A percentile compares a stretch with the other conserved stretches of the same genome.
These are phyloP conservation scores for Echeneis naucrates DNA, from an alignment of 2,797 vertebrate genomes.

Conservation along the genomic window DNA sequence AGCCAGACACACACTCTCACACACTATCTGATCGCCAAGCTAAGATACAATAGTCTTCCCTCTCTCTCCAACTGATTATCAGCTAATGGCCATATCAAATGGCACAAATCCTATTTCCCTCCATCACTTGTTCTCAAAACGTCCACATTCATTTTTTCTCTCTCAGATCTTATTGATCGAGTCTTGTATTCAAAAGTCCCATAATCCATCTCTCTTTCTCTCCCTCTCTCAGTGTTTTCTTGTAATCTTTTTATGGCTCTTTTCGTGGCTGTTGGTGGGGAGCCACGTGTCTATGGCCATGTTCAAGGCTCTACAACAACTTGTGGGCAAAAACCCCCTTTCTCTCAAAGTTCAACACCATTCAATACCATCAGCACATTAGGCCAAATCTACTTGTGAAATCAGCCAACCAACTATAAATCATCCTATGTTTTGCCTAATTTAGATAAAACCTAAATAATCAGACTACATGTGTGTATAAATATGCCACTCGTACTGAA, in stretches of 20 bases:
- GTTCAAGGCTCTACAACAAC: conserved; percentile 70
- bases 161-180: conserved; percentile 41
- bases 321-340: conserved; percentile 56
- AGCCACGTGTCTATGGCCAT: conserved; percentile 67
- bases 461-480: too few species aligned
- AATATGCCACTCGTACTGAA: too few species aligned
- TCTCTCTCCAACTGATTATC: conserved; percentile 63
- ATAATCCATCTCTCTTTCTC: conserved; percentile 54
- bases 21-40: conserved; percentile 47
- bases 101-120: conserved; percentile 67
- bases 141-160: conserved; percentile 36
- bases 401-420: too few species aligned
- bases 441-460: too few species aligned
- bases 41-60: conserved; percentile 26
- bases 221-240: conserved; percentile 62
- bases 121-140: conserved; percentile 52
- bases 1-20: too few species aligned
- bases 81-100: conserved; percentile 72
- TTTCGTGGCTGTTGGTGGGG: conserved; percentile 74
- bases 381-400: too few species aligned
- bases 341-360: conserved; percentile 73
- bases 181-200: conserved; percentile 47
- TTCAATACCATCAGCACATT: too few species aligned
- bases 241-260: conserved; percentile 83
- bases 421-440: too few species aligned